These are phyloP conservation scores for Aepyceros melampus DNA, from an alignment of 2,113 vertebrate species.

Conservation along the genomic window DNA sequence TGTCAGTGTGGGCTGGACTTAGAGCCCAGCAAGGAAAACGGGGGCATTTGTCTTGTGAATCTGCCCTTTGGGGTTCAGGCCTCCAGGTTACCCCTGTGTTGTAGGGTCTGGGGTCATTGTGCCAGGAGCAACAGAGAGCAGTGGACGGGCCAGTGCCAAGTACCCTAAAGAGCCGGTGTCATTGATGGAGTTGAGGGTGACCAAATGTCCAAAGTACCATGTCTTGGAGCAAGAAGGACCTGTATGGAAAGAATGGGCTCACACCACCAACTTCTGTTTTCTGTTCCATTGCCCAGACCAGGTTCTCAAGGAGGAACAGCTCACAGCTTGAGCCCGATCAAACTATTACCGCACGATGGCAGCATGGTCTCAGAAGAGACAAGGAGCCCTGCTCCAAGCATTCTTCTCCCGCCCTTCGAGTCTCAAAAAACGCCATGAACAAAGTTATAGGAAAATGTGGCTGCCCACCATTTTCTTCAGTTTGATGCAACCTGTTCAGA, in stretches of 20 bases:
- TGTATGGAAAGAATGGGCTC: neutral
- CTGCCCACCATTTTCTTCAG: neutral
- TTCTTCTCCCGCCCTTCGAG: neutral
- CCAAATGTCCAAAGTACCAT: neutral
- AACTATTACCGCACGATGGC: neutral
- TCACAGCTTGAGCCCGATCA: neutral
- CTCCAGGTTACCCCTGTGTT: no score
- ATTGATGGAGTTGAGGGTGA: neutral
- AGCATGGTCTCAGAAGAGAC: neutral
- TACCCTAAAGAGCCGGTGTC: neutral
- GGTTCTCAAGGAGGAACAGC: accelerated
- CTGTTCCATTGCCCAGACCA: accelerated
- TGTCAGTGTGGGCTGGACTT: neutral
- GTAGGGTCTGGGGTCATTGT: neutral
- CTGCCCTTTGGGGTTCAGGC: neutral
- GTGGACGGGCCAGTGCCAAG: neutral
- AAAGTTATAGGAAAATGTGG: neutral
- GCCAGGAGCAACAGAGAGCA: neutral
- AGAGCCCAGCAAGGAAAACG: neutral
- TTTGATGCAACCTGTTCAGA: neutral
- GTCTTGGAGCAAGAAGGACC: neutral
- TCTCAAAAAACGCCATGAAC: neutral
- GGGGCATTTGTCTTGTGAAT: neutral
- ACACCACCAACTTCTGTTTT: no score
- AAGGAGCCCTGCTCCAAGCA: neutral